Evolutionary conservation across 2,888 invertebrate species (phyloP).

Genomic region (Elegia similella): DNA sequence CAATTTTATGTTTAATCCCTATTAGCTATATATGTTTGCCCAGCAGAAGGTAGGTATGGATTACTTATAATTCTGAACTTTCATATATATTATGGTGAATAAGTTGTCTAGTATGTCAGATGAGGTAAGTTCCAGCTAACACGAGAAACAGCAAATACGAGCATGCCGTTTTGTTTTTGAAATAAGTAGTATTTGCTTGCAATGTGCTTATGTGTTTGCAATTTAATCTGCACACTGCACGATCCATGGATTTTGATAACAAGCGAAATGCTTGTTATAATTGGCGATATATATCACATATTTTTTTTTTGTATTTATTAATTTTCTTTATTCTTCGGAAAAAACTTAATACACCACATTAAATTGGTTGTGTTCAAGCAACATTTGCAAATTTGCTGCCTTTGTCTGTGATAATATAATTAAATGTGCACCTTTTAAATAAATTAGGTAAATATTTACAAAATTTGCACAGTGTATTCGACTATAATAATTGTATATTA

Average conservation of each 20-base stretch:
- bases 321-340: background rate
- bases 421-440: too few species aligned
- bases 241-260: constrained; percentile 28
- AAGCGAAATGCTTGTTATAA: constrained; percentile 17
- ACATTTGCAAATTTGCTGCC: too few species aligned
- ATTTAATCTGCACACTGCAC: constrained; percentile 22
- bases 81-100: too few species aligned
- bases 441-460: too few species aligned
- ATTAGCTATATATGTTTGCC: background rate
- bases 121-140: background rate
- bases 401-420: too few species aligned
- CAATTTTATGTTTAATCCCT: background rate
- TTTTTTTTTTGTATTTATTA: background rate
- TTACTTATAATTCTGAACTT: background rate
- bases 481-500: too few species aligned
- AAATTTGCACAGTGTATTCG: too few species aligned
- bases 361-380: too few species aligned
- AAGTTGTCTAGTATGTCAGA: too few species aligned
- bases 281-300: background rate
- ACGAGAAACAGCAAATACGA: background rate
- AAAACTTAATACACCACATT: background rate
- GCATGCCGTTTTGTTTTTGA: background rate
- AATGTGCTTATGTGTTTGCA: constrained; percentile 24
- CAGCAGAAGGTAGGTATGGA: background rate
- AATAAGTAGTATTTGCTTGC: constrained; percentile 21